phyloP scores from a whole-genome alignment of 2,888 invertebrate species.

The Sarcophaga carnaria region DNA sequence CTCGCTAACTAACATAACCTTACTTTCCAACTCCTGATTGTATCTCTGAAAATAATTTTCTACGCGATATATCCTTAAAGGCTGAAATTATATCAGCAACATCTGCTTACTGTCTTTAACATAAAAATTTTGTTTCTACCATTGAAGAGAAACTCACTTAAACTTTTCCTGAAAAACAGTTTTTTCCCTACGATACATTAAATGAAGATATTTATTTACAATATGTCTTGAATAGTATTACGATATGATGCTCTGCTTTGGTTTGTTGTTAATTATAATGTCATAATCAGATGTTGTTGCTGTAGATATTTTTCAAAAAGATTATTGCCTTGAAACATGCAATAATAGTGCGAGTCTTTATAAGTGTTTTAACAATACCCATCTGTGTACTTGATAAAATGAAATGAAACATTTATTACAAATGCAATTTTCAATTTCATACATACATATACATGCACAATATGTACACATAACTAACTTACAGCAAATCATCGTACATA shows the following conservation, averaged over 20 bases:
- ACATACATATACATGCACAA: slow-evolving; percentile 11
- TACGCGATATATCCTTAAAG: no score
- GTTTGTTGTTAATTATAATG: slow-evolving; percentile 64
- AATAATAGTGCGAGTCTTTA: slow-evolving; percentile 37
- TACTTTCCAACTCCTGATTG: no score
- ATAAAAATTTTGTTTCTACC: no score
- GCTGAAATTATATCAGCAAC: no score
- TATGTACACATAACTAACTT: not conserved
- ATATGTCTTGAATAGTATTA: not conserved
- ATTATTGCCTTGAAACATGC: slow-evolving; percentile 60
- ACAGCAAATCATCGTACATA: slow-evolving; percentile 40
- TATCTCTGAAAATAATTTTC: no score
- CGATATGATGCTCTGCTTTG: slow-evolving; percentile 10
- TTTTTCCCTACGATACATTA: no score
- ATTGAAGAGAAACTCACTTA: no score
- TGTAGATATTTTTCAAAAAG: slow-evolving; percentile 21
- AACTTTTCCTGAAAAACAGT: no score
- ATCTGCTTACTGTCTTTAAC: no score
- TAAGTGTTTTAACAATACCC: slow-evolving; percentile 55
- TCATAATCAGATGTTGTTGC: slow-evolving; percentile 66
- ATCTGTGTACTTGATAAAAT: slow-evolving; percentile 59
- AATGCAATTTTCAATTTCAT: slow-evolving; percentile 66
- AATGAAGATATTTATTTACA: no score
- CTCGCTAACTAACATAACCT: no score
- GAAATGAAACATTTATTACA: slow-evolving; percentile 58